A percentile compares a stretch with the other conserved stretches of the same genome.
Evolutionary conservation across 2,113 vertebrate genomes (phyloP).

Genomic region (Melanotaenia duboulayi): DNA sequence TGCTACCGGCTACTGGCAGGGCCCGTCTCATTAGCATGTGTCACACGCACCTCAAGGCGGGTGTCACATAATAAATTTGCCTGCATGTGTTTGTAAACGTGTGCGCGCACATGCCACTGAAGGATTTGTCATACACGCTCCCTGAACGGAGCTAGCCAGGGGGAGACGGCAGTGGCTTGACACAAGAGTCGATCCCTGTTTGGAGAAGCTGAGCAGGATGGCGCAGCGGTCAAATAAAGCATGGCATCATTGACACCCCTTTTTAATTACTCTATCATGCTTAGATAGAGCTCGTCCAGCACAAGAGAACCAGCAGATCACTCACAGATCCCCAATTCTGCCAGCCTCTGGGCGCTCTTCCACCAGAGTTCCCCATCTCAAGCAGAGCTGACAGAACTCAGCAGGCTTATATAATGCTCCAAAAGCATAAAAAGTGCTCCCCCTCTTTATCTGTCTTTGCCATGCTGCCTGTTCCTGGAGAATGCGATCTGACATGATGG

Average conservation of each 20-base stretch:
- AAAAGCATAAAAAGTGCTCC: slow-evolving; percentile 46
- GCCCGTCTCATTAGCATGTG: slow-evolving; percentile 81
- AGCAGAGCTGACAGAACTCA: slow-evolving; percentile 42
- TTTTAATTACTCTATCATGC: slow-evolving; percentile 73
- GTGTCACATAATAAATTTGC: slow-evolving; percentile 68
- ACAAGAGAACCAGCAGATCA: slow-evolving; percentile 29
- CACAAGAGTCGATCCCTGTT: slow-evolving; percentile 38
- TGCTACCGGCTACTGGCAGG: slow-evolving; percentile 66
- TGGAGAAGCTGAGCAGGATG: slow-evolving; percentile 37
- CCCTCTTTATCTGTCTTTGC: slow-evolving; percentile 46
- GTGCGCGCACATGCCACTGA: slow-evolving; percentile 29
- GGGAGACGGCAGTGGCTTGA: slow-evolving; percentile 62
- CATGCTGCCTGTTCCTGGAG: slow-evolving; percentile 24
- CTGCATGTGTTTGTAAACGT: slow-evolving; percentile 51
- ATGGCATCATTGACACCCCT: slow-evolving; percentile 61
- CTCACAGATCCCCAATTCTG: slow-evolving; percentile 35
- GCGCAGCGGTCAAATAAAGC: slow-evolving; percentile 65
- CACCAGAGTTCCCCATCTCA: slow-evolving; percentile 41
- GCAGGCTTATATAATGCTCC: slow-evolving; percentile 55
- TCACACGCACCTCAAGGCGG: slow-evolving; percentile 71
- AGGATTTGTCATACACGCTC: slow-evolving; percentile 66
- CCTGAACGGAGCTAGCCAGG: slow-evolving; percentile 52
- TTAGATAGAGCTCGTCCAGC: slow-evolving; percentile 44
- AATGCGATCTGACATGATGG: slow-evolving; percentile 65
- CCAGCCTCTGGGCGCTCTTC: slow-evolving; percentile 37